Conservation (phyloP, 1,140 invertebrate species). For the Dufourea novaeangliae region DNA sequence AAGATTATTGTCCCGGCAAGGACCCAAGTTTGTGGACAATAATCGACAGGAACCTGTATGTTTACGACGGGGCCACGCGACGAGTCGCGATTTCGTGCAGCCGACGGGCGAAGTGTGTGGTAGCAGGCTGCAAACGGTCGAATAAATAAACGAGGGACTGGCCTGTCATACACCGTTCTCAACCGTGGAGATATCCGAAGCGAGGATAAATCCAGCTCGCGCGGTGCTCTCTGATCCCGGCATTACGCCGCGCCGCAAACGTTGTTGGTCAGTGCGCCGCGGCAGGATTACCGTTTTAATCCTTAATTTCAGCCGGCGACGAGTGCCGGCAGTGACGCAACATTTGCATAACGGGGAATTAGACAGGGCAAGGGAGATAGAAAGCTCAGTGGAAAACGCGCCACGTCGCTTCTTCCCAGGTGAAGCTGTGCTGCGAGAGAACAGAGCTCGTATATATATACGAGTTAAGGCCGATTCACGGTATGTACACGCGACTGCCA, state of each 20-base stretch:
- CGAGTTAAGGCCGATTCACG: neutral
- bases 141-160: slow-evolving; percentile 20
- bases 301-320: slow-evolving; percentile 28
- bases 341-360: slow-evolving; percentile 35
- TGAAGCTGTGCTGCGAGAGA: too few relatives aligned
- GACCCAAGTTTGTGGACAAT: too few relatives aligned
- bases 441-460: neutral
- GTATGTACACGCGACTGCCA: too few relatives aligned
- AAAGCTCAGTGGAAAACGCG: neutral
- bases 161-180: slow-evolving; percentile 15
- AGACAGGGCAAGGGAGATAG: neutral
- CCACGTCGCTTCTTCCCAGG: too few relatives aligned
- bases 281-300: slow-evolving; percentile 39
- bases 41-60: too few relatives aligned
- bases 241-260: slow-evolving; percentile 35
- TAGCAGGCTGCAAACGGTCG: slow-evolving; percentile 13
- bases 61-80: too few relatives aligned
- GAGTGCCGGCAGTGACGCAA: slow-evolving; percentile 5
- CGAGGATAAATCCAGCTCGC: slow-evolving; percentile 17
- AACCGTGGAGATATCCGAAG: neutral
- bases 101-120: neutral
- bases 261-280: slow-evolving; percentile 3
- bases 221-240: slow-evolving; percentile 18
- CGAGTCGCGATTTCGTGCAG: neutral
- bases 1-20: too few relatives aligned